These are phyloP conservation scores for Chrysopilus asiliformis DNA, from an alignment of 2,888 invertebrate genomes.

Conservation along the genomic window DNA sequence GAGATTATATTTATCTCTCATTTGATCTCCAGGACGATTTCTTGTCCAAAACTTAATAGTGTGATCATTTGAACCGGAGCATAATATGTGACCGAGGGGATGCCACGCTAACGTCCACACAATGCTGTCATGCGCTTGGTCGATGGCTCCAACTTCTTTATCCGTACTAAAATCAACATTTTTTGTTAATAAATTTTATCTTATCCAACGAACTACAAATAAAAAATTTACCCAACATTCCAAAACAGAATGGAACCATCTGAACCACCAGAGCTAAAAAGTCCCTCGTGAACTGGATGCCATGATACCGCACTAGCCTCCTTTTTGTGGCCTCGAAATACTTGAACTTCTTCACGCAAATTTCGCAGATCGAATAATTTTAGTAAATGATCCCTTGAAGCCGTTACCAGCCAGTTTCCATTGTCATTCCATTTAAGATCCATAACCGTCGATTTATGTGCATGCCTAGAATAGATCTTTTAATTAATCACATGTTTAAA, in stretches of 20 bases:
- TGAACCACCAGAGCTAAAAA: constrained; percentile 96
- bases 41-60: constrained; percentile 99
- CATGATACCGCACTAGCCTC: constrained; percentile 95
- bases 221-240: constrained; percentile 73
- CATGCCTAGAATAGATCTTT: constrained; percentile 61
- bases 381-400: constrained; percentile 90
- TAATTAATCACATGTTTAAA: neutral
- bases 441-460: constrained; percentile 99
- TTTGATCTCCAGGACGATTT: constrained; percentile 94
- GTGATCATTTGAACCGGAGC: constrained; percentile 99
- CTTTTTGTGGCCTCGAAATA: constrained; percentile 97
- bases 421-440: constrained; percentile 98
- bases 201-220: too few species aligned
- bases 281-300: constrained; percentile 96
- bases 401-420: constrained; percentile 98
- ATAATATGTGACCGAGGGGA: constrained; percentile 95
- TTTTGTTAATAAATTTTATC: too few species aligned
- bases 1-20: constrained; percentile 95
- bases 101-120: constrained; percentile 99
- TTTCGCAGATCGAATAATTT: constrained; percentile 97
- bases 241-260: constrained; percentile 98
- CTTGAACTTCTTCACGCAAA: constrained; percentile 87
- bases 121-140: constrained; percentile 97
- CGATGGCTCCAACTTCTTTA: constrained; percentile 95
- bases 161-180: constrained; percentile 69